phyloP scores from a whole-genome alignment of 2,113 vertebrate genomes.

The Ivindomyrus marchei region DNA sequence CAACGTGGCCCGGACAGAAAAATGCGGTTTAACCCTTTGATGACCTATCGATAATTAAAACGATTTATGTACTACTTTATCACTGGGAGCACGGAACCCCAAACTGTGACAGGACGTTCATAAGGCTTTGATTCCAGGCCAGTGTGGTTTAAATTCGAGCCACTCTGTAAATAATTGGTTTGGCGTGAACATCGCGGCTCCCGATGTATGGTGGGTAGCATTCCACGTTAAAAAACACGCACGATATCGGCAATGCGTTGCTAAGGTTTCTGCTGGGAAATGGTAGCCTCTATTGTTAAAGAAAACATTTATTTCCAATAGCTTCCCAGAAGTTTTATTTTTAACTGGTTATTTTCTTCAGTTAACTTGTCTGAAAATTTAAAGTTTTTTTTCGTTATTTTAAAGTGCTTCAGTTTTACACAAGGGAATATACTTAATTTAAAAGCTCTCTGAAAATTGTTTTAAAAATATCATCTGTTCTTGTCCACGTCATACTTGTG shows the following conservation, averaged over 20 bases:
- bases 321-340: constrained; percentile 2
- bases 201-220: background rate
- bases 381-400: background rate
- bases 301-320: constrained; percentile 1
- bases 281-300: background rate
- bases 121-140: background rate
- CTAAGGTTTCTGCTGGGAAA: background rate
- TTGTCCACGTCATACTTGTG: background rate
- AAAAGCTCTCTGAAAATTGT: background rate
- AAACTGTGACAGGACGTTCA: background rate
- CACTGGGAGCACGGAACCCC: background rate
- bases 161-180: background rate
- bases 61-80: background rate
- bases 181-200: background rate
- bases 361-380: background rate
- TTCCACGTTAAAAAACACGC: background rate
- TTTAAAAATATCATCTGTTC: background rate
- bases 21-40: background rate
- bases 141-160: constrained; percentile 1
- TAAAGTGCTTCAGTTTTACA: background rate
- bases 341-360: background rate
- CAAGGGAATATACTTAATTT: background rate
- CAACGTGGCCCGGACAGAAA: background rate
- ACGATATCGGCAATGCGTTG: background rate
- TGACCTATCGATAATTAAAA: constrained; percentile 5